Evolutionary conservation across 2,113 vertebrate genomes (phyloP).

Genomic region (Microcebus tavaratra): DNA sequence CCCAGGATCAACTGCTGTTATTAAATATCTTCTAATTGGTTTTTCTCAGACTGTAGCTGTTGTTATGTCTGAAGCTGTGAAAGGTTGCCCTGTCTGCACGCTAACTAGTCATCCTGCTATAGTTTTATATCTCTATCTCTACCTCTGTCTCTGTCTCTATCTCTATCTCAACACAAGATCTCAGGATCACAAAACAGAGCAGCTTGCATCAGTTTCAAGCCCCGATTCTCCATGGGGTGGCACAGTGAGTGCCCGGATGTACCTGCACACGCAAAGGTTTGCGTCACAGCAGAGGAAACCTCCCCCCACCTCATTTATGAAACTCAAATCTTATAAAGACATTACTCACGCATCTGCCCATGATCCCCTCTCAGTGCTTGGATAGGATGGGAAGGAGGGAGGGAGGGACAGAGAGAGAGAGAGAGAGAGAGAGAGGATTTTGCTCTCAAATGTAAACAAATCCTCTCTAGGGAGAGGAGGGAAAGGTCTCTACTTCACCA

Average conservation of each 20-base stretch:
- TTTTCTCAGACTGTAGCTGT: background rate
- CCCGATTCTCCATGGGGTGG: background rate
- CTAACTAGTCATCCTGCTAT: background rate
- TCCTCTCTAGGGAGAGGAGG: background rate
- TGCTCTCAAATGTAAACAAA: background rate
- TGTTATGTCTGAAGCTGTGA: background rate
- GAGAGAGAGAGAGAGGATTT: background rate
- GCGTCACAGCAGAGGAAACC: background rate
- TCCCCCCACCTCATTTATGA: background rate
- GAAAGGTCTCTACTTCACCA: background rate
- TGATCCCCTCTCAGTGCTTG: background rate
- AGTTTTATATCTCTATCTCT: background rate
- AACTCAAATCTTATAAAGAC: background rate
- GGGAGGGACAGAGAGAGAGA: background rate
- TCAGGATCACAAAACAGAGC: background rate
- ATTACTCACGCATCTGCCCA: background rate
- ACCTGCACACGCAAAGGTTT: accelerated
- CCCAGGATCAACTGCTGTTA: background rate
- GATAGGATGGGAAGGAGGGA: background rate
- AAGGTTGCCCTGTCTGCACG: background rate
- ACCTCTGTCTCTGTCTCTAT: background rate
- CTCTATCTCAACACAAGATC: background rate
- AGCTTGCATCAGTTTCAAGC: background rate
- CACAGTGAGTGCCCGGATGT: background rate
- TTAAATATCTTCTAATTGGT: background rate